Conservation (phyloP, 2,797 vertebrate species). For the Scyliorhinus canicula region DNA sequence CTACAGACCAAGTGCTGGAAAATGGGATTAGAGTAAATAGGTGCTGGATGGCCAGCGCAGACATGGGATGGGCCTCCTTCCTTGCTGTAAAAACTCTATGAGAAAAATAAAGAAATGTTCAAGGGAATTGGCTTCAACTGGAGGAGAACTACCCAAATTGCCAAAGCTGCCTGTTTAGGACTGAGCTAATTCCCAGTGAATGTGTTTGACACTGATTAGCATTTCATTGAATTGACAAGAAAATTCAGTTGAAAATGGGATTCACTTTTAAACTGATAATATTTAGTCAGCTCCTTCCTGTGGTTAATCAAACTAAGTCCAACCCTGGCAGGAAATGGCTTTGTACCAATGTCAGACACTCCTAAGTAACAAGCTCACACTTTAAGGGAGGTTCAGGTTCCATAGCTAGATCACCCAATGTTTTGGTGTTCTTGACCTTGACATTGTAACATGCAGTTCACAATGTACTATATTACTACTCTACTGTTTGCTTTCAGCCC, state of each 20-base stretch:
- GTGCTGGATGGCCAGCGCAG: too few relatives aligned
- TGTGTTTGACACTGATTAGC: neutral
- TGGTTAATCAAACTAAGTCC: neutral
- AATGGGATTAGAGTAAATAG: too few relatives aligned
- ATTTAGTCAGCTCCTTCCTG: neutral
- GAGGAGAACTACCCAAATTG: neutral
- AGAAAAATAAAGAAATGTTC: neutral
- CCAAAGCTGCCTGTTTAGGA: neutral
- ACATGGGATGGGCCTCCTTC: too few relatives aligned
- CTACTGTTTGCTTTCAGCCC: too few relatives aligned
- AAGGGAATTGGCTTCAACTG: neutral
- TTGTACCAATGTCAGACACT: neutral
- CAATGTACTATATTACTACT: neutral
- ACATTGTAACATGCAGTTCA: neutral
- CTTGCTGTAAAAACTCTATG: too few relatives aligned
- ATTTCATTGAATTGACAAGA: neutral
- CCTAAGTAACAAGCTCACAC: neutral
- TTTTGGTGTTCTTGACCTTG: neutral
- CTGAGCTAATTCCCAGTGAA: neutral
- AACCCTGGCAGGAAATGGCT: constrained; percentile 1
- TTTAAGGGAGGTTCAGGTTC: neutral
- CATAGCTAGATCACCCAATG: neutral
- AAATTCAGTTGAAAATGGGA: neutral
- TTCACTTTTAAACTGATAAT: neutral
- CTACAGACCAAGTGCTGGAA: too few relatives aligned